Evolutionary conservation across 2,888 invertebrate genomes (phyloP).

Genomic region (Chymomyza caudatula): DNA sequence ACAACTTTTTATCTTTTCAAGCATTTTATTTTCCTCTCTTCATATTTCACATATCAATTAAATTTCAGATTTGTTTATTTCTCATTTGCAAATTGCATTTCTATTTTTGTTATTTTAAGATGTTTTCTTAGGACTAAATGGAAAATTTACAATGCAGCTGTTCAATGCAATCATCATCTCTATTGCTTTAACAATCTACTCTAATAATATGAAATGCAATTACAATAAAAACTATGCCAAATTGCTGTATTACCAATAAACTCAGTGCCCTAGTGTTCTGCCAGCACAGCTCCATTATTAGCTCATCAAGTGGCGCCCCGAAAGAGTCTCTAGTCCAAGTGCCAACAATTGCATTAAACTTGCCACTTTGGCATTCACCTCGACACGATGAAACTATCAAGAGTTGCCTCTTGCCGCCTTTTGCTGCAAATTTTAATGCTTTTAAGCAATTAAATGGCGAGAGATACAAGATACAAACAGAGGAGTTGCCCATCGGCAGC

Average conservation of each 20-base stretch:
- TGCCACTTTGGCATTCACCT: background rate
- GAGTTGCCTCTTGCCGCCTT: conserved; percentile 17
- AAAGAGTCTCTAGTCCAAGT: background rate
- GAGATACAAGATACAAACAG: background rate
- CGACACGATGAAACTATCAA: conserved; percentile 11
- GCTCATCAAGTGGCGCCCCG: conserved; percentile 47
- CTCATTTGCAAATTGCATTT: background rate
- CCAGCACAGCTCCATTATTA: conserved; percentile 45
- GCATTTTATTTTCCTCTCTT: too few species aligned
- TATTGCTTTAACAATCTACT: too few species aligned
- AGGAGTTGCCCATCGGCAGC: background rate
- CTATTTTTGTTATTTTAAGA: background rate
- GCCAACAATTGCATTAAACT: conserved; percentile 16
- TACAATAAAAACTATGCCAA: conserved; percentile 12
- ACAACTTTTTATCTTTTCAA: background rate
- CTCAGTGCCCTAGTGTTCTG: background rate
- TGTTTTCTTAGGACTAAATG: background rate
- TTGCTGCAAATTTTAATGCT: conserved; percentile 29
- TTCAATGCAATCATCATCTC: background rate
- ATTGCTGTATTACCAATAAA: conserved; percentile 23
- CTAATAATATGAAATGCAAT: background rate
- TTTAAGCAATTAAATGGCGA: conserved; percentile 40
- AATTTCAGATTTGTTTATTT: background rate
- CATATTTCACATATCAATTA: background rate
- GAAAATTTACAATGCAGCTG: background rate